These are phyloP conservation scores for Iphiclides podalirius DNA, from an alignment of 2,888 invertebrate species.

Conservation along the genomic window DNA sequence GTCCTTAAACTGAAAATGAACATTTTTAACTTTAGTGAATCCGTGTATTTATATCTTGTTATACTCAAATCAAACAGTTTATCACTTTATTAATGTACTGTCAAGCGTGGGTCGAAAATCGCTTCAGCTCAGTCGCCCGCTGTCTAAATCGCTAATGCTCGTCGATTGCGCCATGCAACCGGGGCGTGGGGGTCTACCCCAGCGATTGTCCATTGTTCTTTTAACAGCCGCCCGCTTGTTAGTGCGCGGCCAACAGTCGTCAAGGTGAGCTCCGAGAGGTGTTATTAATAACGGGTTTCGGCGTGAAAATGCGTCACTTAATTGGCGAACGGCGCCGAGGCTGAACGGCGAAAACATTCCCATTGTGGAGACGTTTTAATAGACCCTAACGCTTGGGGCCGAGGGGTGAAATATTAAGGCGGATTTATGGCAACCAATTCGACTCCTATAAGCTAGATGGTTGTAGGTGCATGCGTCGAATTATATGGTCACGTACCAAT, in stretches of 20 bases:
- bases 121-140: not conserved
- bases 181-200: conserved; percentile 44
- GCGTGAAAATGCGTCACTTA: conserved; percentile 54
- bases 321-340: conserved; percentile 40
- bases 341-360: conserved; percentile 18
- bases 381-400: not conserved
- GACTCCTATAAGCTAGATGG: too few species aligned
- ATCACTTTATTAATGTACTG: too few species aligned
- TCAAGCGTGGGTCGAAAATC: too few species aligned
- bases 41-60: too few species aligned
- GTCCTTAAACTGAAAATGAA: too few species aligned
- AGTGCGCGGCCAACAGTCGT: conserved; percentile 47
- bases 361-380: conserved; percentile 14
- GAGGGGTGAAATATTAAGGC: too few species aligned
- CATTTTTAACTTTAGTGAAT: too few species aligned
- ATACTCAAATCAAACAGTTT: too few species aligned
- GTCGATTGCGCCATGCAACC: conserved; percentile 31
- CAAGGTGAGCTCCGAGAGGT: conserved; percentile 48
- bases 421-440: too few species aligned
- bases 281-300: conserved; percentile 58
- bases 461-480: too few species aligned
- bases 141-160: conserved; percentile 16
- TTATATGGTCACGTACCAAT: too few species aligned
- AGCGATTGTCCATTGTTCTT: conserved; percentile 75
- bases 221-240: conserved; percentile 74